Percentiles rank a stretch among this genome's conserved stretches.
These are phyloP conservation scores for Saccostrea echinata DNA, from an alignment of 1,140 invertebrate genomes.

Conservation along the genomic window DNA sequence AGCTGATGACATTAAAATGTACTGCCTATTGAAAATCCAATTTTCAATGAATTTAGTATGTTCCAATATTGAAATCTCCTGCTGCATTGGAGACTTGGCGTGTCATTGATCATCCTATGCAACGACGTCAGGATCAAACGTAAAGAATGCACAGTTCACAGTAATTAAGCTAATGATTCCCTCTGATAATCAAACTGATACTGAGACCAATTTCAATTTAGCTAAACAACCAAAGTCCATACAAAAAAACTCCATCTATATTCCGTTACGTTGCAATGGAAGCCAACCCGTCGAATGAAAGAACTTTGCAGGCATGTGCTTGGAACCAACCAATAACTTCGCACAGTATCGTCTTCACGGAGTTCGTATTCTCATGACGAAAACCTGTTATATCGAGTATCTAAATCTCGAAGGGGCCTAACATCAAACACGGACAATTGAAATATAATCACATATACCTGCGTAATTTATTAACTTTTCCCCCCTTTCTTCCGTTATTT, in stretches of 20 bases:
- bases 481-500: background rate
- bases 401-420: background rate
- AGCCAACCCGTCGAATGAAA: background rate
- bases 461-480: slow-evolving; percentile 27
- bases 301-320: background rate
- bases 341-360: background rate
- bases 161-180: background rate
- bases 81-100: background rate
- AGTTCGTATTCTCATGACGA: background rate
- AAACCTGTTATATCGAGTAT: slow-evolving; percentile 9
- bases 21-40: slow-evolving; percentile 34
- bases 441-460: slow-evolving; percentile 26
- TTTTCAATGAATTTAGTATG: slow-evolving; percentile 33
- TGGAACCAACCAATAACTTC: background rate
- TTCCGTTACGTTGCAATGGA: background rate
- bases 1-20: slow-evolving; percentile 28
- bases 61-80: background rate
- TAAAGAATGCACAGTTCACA: background rate
- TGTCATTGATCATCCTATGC: background rate
- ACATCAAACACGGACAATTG: slow-evolving; percentile 10
- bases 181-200: background rate
- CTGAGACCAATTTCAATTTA: background rate
- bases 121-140: background rate
- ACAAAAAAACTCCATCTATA: slow-evolving; percentile 12
- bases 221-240: background rate